Evolutionary conservation across 2,797 vertebrate species (phyloP).

Genomic region (Propithecus deckenii): DNA sequence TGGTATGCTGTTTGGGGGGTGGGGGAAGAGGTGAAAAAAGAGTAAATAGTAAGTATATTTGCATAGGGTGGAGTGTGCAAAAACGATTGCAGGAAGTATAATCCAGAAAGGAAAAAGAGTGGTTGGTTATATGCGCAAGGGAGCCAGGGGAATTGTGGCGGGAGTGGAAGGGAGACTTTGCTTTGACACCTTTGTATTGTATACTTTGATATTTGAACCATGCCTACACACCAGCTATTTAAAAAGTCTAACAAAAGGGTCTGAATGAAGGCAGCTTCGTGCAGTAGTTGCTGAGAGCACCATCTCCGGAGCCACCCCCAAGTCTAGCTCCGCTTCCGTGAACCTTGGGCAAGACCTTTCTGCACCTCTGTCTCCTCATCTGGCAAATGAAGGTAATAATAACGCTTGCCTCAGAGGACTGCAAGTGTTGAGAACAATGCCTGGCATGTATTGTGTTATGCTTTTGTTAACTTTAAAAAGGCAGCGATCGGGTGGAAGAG

Average conservation of each 20-base stretch:
- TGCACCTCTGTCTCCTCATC: not conserved
- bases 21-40: not conserved
- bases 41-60: not conserved
- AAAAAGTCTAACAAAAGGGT: not conserved
- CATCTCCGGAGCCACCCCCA: not conserved
- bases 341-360: not conserved
- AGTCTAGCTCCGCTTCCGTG: not conserved
- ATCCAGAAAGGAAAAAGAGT: not conserved
- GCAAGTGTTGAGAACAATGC: not conserved
- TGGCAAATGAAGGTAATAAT: not conserved
- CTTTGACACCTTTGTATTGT: not conserved
- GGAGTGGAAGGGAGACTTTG: not conserved
- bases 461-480: not conserved
- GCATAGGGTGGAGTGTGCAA: not conserved
- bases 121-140: not conserved
- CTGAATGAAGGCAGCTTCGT: not conserved
- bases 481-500: not conserved
- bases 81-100: not conserved
- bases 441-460: not conserved
- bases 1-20: not conserved
- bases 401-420: not conserved
- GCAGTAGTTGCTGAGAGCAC: not conserved
- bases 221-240: not conserved
- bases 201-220: not conserved
- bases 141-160: not conserved